Base-by-base conservation (phyloP, 2,797 vertebrate species). In the Gallinago solitaria region DNA sequence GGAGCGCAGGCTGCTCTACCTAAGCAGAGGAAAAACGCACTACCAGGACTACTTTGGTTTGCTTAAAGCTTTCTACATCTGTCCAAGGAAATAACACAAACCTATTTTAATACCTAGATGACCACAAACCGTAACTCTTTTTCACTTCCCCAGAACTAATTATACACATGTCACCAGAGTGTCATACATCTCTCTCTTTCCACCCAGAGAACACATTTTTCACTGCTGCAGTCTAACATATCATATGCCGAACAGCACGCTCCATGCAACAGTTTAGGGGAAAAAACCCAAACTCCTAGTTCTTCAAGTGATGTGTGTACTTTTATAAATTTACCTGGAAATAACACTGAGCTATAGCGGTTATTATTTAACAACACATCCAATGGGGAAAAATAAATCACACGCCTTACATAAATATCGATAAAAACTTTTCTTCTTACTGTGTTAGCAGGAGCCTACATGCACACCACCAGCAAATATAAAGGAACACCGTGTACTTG, bases 371-470 rank as follows among this genome's bases (percentile, higher is more conserved):
- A 93, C 35, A 74, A 56, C 64, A 68, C 20, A 77, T 67, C 28
- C 65, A 83, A 5, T 21, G 12, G 0, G 15, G 87, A 82, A 94
- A 90, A 96, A 95, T 54, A 93, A 89, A 88, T n/a, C 45, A 94
- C 75, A 93, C 67, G 70, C 83, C 85, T 95, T 91, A 45, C 3
- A 96, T 37, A 93, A 96, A 90, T 89, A 96, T 6, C 3, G 37
- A 93, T 87, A 88, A 81, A 89, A 88, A 6, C 16, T 19, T 81
- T 91, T 82, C 56, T 94, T 90, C 50, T 71, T 64, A 63, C 30
- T 91, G 35, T 47, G 53, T 68, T 83, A 76, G 51, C 14, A 79
- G 54, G 12, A 93, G 75, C 48, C 48, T 65, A 70, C 47, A 82
- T 47, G 74, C 86, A 90, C 70, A 95, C 56, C 81, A 90, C 32